Evolutionary conservation across 1,140 invertebrate species (phyloP), one percentile per base, ranked within the genome.

Genomic region (Tetragonula clypearis): DNA sequence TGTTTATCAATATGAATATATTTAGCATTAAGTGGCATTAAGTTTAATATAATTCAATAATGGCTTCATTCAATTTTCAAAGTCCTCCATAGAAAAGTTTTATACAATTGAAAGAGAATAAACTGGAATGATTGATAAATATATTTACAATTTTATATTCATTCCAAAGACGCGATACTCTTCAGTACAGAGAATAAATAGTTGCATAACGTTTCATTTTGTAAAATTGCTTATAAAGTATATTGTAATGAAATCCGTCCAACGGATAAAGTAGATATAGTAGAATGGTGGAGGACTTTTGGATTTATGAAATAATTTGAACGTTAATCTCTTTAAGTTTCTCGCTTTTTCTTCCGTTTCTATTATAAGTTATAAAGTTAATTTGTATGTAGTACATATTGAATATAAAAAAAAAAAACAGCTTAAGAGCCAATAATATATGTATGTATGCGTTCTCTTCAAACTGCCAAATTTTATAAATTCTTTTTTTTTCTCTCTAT

Each of bases 391-490:
- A 41, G 11, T 72, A 75, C 6, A 75, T 30, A 53, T 35, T 23
- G 21, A 74, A 77, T 6, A 21, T 14, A 35, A 17, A 68, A 62
- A 12, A 12, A 58, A 71, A 17, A 53, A 30, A 21, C 75, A 41
- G 21, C 9, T 77, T 77, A 21, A 55, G 15, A n/a, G 53, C 71
- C 19, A 71, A 79, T 77, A 80, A 62, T 68, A 55, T 53, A 15
- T 83, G 77, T 65, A 62, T 65, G 41, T 53, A 11, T 83, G 77
- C 65, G 73, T 85, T 88, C n/a, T 75, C 53, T 58, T 66, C 41
- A 75, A 35, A 87, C 86, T 88, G 87, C 82, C 78, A 88, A 84
- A 56, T 88, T 88, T 88, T 80, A 49, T 87, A 85, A 21, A 23
- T 49, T 49, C 2, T 41, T 21, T 49, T 8, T 49, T n/a, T 49